Percentiles rank a stretch among this genome's conserved stretches.
phyloP scores from a whole-genome alignment of 2,888 invertebrate genomes.

The Eugnorisma glareosa region DNA sequence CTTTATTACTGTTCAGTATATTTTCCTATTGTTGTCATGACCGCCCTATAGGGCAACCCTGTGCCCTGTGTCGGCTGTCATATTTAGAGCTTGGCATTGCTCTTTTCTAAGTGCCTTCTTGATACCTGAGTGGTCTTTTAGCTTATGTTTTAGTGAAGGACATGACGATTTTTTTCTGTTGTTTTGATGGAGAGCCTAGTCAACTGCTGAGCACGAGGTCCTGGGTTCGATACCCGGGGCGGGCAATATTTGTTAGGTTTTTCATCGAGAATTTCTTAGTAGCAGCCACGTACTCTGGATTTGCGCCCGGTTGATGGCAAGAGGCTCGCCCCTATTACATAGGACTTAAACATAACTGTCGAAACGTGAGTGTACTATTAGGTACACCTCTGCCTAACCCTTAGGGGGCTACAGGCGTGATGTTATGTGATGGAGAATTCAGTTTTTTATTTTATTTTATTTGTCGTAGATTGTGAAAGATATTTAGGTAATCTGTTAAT shows the following conservation, averaged over 20 bases:
- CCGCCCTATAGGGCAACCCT: conserved; percentile 61
- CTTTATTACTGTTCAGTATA: conserved; percentile 81
- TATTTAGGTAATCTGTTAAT: neutral
- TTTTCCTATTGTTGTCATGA: conserved; percentile 77
- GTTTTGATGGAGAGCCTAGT: neutral
- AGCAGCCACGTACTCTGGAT: no score
- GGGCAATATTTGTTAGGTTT: no score
- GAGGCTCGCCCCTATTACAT: no score
- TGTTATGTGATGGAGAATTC: no score
- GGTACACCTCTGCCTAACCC: no score
- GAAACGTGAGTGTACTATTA: no score
- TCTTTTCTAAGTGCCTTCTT: conserved; percentile 62
- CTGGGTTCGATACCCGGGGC: no score
- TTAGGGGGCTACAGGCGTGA: no score
- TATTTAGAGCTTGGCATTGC: conserved; percentile 50
- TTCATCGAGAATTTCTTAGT: no score
- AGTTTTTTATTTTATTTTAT: neutral
- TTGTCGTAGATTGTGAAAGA: neutral
- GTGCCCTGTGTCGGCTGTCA: conserved; percentile 64
- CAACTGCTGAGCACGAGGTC: no score
- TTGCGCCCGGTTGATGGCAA: no score
- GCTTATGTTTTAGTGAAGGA: conserved; percentile 15
- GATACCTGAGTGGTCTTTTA: conserved; percentile 44
- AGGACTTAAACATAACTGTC: no score
- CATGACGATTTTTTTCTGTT: neutral